Conservation (phyloP, 1,140 invertebrate genomes). For the Heliconius hewitsoni region DNA sequence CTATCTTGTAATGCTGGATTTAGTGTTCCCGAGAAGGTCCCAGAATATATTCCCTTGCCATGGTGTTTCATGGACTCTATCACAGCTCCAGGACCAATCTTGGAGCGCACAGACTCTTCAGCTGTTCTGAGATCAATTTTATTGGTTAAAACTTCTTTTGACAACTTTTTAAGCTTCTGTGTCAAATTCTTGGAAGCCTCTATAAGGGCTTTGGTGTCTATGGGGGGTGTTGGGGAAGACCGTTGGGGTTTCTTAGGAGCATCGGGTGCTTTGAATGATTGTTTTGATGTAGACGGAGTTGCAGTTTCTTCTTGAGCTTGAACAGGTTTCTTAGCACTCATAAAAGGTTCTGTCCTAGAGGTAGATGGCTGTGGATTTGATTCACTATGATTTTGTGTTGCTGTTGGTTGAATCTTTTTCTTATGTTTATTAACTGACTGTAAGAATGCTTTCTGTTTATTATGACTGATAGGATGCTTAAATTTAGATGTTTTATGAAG, state of each 20-base stretch:
- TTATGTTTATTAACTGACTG: constrained; percentile 80
- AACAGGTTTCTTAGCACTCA: constrained; percentile 57
- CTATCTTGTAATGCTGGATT: constrained; percentile 96
- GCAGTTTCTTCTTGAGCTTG: constrained; percentile 61
- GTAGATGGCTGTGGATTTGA: constrained; percentile 63
- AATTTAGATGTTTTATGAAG: constrained; percentile 80
- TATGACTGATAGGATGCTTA: constrained; percentile 76
- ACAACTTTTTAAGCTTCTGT: constrained; percentile 94
- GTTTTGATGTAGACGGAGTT: constrained; percentile 67
- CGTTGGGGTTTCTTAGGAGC: constrained; percentile 64
- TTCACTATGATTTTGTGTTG: constrained; percentile 35
- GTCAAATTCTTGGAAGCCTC: constrained; percentile 95
- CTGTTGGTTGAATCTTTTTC: constrained; percentile 67
- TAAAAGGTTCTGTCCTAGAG: constrained; percentile 68
- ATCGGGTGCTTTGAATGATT: constrained; percentile 62
- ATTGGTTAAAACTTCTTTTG: constrained; percentile 91
- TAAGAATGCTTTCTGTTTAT: constrained; percentile 79
- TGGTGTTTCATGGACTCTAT: constrained; percentile 97
- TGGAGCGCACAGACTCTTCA: constrained; percentile 74
- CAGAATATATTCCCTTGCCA: constrained; percentile 93
- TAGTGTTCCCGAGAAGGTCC: constrained; percentile 92
- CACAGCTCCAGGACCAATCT: constrained; percentile 89
- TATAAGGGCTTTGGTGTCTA: constrained; percentile 89
- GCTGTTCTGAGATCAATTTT: constrained; percentile 82
- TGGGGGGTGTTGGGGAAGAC: constrained; percentile 59